Evolutionary conservation across 2,113 vertebrate genomes (phyloP).

Genomic region (Myotis yumanensis): DNA sequence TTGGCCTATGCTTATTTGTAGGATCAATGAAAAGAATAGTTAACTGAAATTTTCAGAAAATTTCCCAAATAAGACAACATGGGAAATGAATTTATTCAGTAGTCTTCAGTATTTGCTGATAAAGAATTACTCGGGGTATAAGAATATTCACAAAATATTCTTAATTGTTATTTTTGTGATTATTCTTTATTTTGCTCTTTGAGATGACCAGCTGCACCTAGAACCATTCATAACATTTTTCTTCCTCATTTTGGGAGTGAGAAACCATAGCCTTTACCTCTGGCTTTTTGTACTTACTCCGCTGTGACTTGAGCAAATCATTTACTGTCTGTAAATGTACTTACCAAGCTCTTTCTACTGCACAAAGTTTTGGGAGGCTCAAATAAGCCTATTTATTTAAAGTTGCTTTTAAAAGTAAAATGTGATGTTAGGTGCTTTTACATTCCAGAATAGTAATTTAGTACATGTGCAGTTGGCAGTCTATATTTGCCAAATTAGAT

Average conservation of each 20-base stretch:
- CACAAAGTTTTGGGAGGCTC: neutral
- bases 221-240: neutral
- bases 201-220: neutral
- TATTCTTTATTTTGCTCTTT: neutral
- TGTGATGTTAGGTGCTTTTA: slow-evolving; percentile 9
- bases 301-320: neutral
- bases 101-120: slow-evolving; percentile 14
- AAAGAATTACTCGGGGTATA: slow-evolving; percentile 2
- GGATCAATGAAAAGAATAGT: neutral
- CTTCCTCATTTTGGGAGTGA: neutral
- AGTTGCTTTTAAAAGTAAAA: slow-evolving; percentile 51
- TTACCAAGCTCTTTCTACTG: neutral
- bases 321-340: neutral
- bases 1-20: neutral
- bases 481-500: slow-evolving; percentile 10
- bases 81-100: slow-evolving; percentile 28
- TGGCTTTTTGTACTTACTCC: neutral
- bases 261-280: neutral
- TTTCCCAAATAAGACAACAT: neutral
- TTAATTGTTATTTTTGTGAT: neutral
- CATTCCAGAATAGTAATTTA: slow-evolving; percentile 21
- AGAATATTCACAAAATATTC: neutral
- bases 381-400: slow-evolving; percentile 23
- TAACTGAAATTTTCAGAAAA: neutral
- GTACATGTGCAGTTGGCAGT: slow-evolving; percentile 16